Conservation (phyloP, 2,113 vertebrate species). For the Callithrix jacchus region DNA sequence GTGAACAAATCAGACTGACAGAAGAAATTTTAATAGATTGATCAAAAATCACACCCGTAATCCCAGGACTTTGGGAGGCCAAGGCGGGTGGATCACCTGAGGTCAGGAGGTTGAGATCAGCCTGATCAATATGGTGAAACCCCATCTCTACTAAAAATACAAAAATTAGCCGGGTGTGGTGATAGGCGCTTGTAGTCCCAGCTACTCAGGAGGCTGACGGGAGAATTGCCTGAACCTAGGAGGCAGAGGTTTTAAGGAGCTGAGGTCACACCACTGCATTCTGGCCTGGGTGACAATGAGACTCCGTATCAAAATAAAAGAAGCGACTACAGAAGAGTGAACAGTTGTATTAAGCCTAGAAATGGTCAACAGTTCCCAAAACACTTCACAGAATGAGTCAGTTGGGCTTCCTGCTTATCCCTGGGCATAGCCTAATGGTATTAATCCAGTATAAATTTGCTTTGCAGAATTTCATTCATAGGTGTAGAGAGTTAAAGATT, state of each 20-base stretch:
- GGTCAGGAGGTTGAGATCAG: too few species aligned
- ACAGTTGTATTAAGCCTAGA: background rate
- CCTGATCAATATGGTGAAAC: too few species aligned
- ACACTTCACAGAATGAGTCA: background rate
- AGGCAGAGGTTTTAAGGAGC: too few species aligned
- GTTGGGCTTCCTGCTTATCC: background rate
- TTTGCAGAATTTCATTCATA: background rate
- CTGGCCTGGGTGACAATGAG: too few species aligned
- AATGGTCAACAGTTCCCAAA: background rate
- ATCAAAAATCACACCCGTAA: background rate
- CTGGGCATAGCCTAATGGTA: background rate
- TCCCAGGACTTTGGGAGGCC: too few species aligned
- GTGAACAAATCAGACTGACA: background rate
- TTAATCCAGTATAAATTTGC: background rate
- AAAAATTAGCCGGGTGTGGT: too few species aligned
- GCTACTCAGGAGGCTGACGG: too few species aligned
- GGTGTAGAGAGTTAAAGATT: background rate
- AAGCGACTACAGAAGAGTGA: background rate
- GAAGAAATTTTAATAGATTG: background rate
- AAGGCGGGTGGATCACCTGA: too few species aligned
- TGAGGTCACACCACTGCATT: too few species aligned
- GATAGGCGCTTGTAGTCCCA: too few species aligned
- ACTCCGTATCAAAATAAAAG: background rate
- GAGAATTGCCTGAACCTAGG: too few species aligned
- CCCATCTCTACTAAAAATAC: too few species aligned